phyloP scores from a whole-genome alignment of 2,888 invertebrate species.

The Drosophila paramelanica region DNA sequence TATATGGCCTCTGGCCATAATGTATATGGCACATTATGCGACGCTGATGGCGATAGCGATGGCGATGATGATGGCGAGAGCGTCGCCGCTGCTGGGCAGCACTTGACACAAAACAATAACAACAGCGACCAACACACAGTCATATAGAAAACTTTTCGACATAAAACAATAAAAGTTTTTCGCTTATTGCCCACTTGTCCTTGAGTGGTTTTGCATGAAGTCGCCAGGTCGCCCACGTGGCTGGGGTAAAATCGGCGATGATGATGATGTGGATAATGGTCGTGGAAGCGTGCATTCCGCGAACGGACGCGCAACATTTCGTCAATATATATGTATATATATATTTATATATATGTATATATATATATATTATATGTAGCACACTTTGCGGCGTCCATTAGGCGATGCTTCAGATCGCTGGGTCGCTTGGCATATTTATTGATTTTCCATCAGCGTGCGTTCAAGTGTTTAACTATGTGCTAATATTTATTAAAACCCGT shows the following conservation, averaged over 20 bases:
- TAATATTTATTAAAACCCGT: slow-evolving; percentile 77
- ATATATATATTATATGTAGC: slow-evolving; percentile 36
- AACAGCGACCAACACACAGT: slow-evolving; percentile 25
- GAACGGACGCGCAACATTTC: slow-evolving; percentile 58
- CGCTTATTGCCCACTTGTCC: slow-evolving; percentile 81
- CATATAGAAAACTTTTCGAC: slow-evolving; percentile 61
- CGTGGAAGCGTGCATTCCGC: slow-evolving; percentile 15
- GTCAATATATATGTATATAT: slow-evolving; percentile 54
- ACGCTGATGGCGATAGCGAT: slow-evolving; percentile 25
- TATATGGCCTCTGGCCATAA: slow-evolving; percentile 65
- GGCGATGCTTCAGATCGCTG: slow-evolving; percentile 22
- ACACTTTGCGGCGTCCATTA: slow-evolving; percentile 62
- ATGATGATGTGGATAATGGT: slow-evolving; percentile 1
- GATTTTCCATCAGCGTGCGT: slow-evolving; percentile 76
- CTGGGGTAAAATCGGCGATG: neutral
- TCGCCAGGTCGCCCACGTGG: slow-evolving; percentile 31
- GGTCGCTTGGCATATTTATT: slow-evolving; percentile 56
- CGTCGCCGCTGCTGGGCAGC: slow-evolving; percentile 23
- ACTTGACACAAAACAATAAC: slow-evolving; percentile 52
- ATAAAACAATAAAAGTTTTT: slow-evolving; percentile 81
- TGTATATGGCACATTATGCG: slow-evolving; percentile 70
- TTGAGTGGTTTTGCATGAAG: slow-evolving; percentile 79
- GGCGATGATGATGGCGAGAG: too few relatives aligned
- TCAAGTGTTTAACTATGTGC: slow-evolving; percentile 79
- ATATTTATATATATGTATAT: slow-evolving; percentile 1